Conservation (phyloP, 1,140 invertebrate species). For the Hylaeus volcanicus region DNA sequence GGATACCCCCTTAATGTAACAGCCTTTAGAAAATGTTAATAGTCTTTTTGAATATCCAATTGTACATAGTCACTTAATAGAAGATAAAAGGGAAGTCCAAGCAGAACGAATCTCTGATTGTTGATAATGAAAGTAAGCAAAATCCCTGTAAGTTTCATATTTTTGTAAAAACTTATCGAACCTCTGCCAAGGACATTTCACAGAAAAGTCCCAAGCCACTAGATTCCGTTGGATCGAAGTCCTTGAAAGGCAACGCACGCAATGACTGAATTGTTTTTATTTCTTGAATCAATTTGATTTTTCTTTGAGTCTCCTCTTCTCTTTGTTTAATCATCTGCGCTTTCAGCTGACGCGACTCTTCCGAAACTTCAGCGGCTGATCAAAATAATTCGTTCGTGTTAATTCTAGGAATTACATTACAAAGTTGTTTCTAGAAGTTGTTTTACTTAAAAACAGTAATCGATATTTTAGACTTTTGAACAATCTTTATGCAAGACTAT, state of each 20-base stretch:
- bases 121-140: no score
- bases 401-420: background rate
- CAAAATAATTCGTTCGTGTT: background rate
- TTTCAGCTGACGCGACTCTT: constrained; percentile 42
- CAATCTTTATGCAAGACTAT: no score
- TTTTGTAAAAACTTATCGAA: background rate
- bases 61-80: no score
- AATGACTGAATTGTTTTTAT: constrained; percentile 34
- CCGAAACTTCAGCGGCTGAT: constrained; percentile 22
- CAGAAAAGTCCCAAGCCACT: constrained; percentile 43
- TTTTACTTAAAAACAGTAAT: no score
- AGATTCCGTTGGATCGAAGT: constrained; percentile 40
- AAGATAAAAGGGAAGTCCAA: no score
- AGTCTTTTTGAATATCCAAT: no score
- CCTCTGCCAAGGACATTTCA: constrained; percentile 44
- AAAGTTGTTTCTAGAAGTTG: no score
- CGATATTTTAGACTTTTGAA: no score
- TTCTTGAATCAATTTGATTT: constrained; percentile 37
- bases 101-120: no score
- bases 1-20: no score
- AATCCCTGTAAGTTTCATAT: no score
- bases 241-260: constrained; percentile 11
- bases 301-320: constrained; percentile 19
- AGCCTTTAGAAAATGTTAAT: no score
- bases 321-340: constrained; percentile 5